These are phyloP conservation scores for Macrochelys suwanniensis DNA, from an alignment of 2,797 vertebrate genomes.

Conservation along the genomic window DNA sequence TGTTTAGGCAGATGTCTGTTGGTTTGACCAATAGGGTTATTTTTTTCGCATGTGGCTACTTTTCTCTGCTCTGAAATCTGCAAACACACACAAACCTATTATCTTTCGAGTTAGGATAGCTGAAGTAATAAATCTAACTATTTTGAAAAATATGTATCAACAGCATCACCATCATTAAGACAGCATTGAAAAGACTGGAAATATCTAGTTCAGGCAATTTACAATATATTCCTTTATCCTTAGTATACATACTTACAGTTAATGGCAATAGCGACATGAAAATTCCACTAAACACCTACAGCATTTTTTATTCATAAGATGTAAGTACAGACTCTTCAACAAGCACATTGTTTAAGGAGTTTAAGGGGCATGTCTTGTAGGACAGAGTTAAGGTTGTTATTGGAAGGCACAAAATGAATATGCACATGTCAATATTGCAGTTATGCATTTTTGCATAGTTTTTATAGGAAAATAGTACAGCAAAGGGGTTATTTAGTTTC, in stretches of 20 bases:
- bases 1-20: conserved; percentile 9
- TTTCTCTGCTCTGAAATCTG: not conserved
- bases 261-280: conserved; percentile 33
- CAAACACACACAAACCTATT: not conserved
- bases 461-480: fast-evolving
- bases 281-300: not conserved
- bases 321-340: not conserved
- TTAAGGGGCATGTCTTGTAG: not conserved
- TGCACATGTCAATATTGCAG: not conserved
- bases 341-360: not conserved
- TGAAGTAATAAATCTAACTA: conserved; percentile 22
- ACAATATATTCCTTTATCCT: conserved; percentile 55
- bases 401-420: not conserved
- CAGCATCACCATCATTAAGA: conserved; percentile 14
- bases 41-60: not conserved
- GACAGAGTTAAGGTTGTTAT: not conserved
- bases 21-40: not conserved
- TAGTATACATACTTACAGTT: conserved; percentile 46
- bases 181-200: conserved; percentile 7
- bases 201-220: conserved; percentile 40
- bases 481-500: not conserved
- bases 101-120: not conserved
- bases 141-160: not conserved
- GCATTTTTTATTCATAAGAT: not conserved
- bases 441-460: fast-evolving